Conservation (phyloP, 1,140 invertebrate genomes). For the Sminthurinus signatus region DNA sequence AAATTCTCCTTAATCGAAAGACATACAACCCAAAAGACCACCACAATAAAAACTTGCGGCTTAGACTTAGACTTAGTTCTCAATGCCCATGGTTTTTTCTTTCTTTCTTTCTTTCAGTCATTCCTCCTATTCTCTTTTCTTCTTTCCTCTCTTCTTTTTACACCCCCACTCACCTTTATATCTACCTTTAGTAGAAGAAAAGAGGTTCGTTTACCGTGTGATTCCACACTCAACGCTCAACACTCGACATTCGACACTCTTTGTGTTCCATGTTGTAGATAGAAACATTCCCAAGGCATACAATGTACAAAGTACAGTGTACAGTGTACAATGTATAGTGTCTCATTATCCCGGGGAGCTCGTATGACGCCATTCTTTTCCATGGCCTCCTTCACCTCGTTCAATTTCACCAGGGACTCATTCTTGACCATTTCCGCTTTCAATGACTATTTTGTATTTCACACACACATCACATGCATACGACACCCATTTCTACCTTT, state of each 20-base stretch:
- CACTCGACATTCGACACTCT: too few relatives aligned
- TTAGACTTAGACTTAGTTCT: too few relatives aligned
- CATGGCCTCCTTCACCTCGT: constrained; percentile 20
- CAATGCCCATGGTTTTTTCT: constrained; percentile 15
- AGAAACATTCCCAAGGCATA: too few relatives aligned
- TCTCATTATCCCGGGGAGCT: constrained; percentile 39
- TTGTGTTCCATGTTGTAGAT: too few relatives aligned
- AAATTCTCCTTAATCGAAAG: constrained; percentile 43
- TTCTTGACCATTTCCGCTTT: constrained; percentile 40
- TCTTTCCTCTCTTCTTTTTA: constrained; percentile 19
- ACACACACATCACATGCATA: constrained; percentile 6
- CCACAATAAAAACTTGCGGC: constrained; percentile 40
- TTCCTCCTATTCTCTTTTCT: background rate
- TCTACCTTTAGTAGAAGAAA: background rate
- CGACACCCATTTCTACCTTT: constrained; percentile 23
- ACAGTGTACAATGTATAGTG: too few relatives aligned
- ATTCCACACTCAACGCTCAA: too few relatives aligned
- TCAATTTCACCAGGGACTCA: constrained; percentile 39
- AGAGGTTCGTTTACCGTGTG: too few relatives aligned
- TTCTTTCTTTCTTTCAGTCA: too few relatives aligned
- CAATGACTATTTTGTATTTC: constrained; percentile 40
- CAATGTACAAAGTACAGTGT: too few relatives aligned
- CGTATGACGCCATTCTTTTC: constrained; percentile 37
- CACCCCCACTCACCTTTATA: background rate
- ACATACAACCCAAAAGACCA: constrained; percentile 36